Percentiles rank a stretch among this genome's conserved stretches.
These are phyloP conservation scores for Coelopa pilipes DNA, from an alignment of 2,888 invertebrate species.

Conservation along the genomic window DNA sequence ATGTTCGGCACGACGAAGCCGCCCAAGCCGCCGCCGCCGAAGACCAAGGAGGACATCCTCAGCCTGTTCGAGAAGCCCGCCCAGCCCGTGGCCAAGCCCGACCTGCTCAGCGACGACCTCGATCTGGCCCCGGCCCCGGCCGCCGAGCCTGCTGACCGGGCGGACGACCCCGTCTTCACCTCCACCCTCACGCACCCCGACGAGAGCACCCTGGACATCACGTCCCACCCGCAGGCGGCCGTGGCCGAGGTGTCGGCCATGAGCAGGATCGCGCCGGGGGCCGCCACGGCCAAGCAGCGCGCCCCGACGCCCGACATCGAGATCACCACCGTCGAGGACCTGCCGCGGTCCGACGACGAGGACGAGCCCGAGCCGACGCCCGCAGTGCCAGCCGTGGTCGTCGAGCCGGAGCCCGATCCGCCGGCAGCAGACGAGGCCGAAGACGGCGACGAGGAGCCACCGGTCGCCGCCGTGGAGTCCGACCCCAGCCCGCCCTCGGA, in stretches of 20 bases:
- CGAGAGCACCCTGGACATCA: constrained; percentile 63
- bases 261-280: constrained; percentile 54
- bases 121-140: constrained; percentile 50
- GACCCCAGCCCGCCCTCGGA: constrained; percentile 61
- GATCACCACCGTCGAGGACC: constrained; percentile 65
- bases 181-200: constrained; percentile 63
- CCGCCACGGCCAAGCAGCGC: constrained; percentile 51
- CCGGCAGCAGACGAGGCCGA: constrained; percentile 40
- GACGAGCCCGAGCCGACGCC: constrained; percentile 54
- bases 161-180: constrained; percentile 58
- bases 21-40: constrained; percentile 68
- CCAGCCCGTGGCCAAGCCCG: constrained; percentile 65
- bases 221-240: constrained; percentile 64
- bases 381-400: constrained; percentile 37
- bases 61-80: constrained; percentile 69
- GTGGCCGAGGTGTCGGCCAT: constrained; percentile 42
- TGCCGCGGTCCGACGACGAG: constrained; percentile 65
- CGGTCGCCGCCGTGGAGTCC: constrained; percentile 45
- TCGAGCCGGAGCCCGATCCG: constrained; percentile 38
- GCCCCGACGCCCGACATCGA: constrained; percentile 66
- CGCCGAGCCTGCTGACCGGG: constrained; percentile 32
- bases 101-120: constrained; percentile 72
- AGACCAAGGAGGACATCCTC: constrained; percentile 72
- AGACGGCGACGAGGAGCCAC: constrained; percentile 32
- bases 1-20: constrained; percentile 68